Percentiles rank a stretch among this genome's conserved stretches.
These are phyloP conservation scores for Imbricaverruca yamaguchii DNA, from an alignment of 2,888 invertebrate genomes.

Conservation along the genomic window DNA sequence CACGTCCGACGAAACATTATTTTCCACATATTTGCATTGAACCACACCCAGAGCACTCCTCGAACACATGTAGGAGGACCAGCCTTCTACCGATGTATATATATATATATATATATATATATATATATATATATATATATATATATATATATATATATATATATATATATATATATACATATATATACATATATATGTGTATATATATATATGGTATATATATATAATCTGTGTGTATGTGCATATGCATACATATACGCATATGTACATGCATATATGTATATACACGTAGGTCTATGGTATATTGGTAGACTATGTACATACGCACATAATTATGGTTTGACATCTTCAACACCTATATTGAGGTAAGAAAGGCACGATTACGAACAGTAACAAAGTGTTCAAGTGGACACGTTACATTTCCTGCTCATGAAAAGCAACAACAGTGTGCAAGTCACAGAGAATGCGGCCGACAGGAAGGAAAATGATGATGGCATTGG, in stretches of 20 bases:
- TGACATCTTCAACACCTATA: background rate
- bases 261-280: background rate
- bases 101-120: slow-evolving; percentile 1
- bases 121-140: background rate
- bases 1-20: too few species aligned
- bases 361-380: background rate
- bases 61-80: too few species aligned
- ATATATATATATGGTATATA: background rate
- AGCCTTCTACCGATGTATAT: background rate
- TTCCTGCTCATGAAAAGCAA: background rate
- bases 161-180: background rate
- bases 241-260: background rate
- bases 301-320: background rate
- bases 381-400: background rate
- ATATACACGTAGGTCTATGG: background rate
- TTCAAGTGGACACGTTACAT: background rate
- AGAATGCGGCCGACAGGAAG: too few species aligned
- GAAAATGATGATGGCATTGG: too few species aligned
- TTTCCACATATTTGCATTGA: too few species aligned
- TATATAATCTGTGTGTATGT: too few species aligned
- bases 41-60: too few species aligned
- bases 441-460: background rate
- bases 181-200: background rate
- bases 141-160: background rate
- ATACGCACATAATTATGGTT: background rate